A percentile compares a stretch with the other conserved stretches of the same genome.
Conservation (phyloP, 2,888 invertebrate species). For the Zeuzera pyrina region DNA sequence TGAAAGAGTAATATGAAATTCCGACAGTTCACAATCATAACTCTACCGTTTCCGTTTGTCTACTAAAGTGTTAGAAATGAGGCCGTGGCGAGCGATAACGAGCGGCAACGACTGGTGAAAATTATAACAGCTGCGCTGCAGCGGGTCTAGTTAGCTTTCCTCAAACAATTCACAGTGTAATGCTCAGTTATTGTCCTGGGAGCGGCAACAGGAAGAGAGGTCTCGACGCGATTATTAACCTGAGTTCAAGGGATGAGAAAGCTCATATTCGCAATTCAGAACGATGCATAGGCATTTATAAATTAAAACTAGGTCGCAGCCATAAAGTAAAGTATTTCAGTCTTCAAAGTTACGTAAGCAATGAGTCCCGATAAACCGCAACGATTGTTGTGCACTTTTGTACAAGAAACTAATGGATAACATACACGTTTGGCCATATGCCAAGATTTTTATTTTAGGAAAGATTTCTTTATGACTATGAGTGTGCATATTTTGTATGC, state of each 20-base stretch:
- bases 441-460: constrained; percentile 9
- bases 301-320: constrained; percentile 36
- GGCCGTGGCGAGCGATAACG: constrained; percentile 57
- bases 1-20: too few species aligned
- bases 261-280: constrained; percentile 37
- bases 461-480: not conserved
- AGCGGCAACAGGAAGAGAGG: constrained; percentile 24
- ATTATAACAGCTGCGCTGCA: constrained; percentile 12
- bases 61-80: constrained; percentile 52
- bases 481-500: constrained; percentile 8
- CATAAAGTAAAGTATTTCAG: constrained; percentile 28
- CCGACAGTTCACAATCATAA: too few species aligned
- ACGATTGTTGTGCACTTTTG: constrained; percentile 10
- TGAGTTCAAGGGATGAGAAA: constrained; percentile 31
- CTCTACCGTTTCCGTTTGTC: constrained; percentile 38
- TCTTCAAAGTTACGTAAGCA: constrained; percentile 7
- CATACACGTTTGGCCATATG: constrained; percentile 8
- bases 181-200: constrained; percentile 19
- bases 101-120: constrained; percentile 43
- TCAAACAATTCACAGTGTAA: constrained; percentile 28
- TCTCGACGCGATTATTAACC: constrained; percentile 40
- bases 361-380: constrained; percentile 6
- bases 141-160: constrained; percentile 17
- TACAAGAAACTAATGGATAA: constrained; percentile 10
- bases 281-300: constrained; percentile 20